Evolutionary conservation across 1,140 invertebrate genomes (phyloP).

Genomic region (Ceratina japonica): DNA sequence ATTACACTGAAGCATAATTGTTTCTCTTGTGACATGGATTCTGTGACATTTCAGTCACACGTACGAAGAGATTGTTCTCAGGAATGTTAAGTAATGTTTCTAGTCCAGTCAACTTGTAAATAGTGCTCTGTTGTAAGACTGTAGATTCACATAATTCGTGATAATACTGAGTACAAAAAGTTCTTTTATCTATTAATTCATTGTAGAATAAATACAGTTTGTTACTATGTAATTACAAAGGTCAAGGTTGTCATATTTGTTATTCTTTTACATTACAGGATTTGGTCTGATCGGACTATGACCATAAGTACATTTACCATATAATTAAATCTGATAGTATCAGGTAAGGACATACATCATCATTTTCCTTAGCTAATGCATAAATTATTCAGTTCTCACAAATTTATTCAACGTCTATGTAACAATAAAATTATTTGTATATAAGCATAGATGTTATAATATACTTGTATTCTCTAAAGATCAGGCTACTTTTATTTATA

Average conservation of each 20-base stretch:
- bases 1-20: background rate
- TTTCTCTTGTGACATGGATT: slow-evolving; percentile 13
- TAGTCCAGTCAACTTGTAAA: slow-evolving; percentile 8
- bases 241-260: background rate
- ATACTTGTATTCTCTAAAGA: background rate
- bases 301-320: slow-evolving; percentile 8
- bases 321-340: slow-evolving; percentile 15
- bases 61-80: slow-evolving; percentile 21
- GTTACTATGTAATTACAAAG: background rate
- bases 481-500: background rate
- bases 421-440: background rate
- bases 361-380: no score
- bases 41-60: slow-evolving; percentile 14
- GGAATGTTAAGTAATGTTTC: slow-evolving; percentile 31
- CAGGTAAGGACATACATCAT: slow-evolving; percentile 14
- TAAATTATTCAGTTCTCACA: background rate
- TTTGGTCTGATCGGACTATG: background rate
- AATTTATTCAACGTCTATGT: background rate
- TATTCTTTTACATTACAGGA: slow-evolving; percentile 25
- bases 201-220: background rate
- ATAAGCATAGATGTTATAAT: no score
- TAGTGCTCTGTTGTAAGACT: background rate
- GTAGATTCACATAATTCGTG: no score
- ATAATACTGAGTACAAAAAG: background rate
- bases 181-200: background rate